Conservation (phyloP, 2,113 vertebrate genomes). For the Morone saxatilis region DNA sequence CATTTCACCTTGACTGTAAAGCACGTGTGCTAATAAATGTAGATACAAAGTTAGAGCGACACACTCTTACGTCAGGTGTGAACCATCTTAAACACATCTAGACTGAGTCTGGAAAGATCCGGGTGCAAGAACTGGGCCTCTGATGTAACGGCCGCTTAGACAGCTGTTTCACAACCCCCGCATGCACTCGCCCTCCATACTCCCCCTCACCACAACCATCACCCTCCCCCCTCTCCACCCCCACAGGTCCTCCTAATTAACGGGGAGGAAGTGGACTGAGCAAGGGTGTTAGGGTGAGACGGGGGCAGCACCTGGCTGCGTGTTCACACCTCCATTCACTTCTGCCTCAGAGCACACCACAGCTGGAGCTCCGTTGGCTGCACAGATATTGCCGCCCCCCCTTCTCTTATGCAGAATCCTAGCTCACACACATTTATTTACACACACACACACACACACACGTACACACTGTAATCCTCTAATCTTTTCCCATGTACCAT, state of each 20-base stretch:
- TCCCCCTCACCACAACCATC: background rate
- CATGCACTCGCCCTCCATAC: background rate
- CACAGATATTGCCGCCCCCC: constrained; percentile 35
- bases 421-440: background rate
- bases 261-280: constrained; percentile 77
- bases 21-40: too few species aligned
- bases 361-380: constrained; percentile 63
- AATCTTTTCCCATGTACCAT: constrained; percentile 17
- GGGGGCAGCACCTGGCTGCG: constrained; percentile 69
- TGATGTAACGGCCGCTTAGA: constrained; percentile 28
- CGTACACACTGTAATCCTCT: background rate
- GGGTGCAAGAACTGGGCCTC: constrained; percentile 1
- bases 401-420: background rate
- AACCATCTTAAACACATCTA: background rate
- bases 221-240: background rate
- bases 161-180: constrained; percentile 52
- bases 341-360: constrained; percentile 75
- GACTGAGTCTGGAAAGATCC: background rate
- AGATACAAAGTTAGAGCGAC: too few species aligned
- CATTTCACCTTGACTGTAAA: too few species aligned
- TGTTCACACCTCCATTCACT: constrained; percentile 74
- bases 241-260: constrained; percentile 73
- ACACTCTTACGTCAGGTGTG: background rate
- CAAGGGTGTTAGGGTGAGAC: constrained; percentile 71
- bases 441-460: constrained; percentile 3